A percentile compares a stretch with the other conserved stretches of the same genome.
Conservation (phyloP, 2,113 vertebrate genomes). For the human (Homo sapiens) region DNA sequence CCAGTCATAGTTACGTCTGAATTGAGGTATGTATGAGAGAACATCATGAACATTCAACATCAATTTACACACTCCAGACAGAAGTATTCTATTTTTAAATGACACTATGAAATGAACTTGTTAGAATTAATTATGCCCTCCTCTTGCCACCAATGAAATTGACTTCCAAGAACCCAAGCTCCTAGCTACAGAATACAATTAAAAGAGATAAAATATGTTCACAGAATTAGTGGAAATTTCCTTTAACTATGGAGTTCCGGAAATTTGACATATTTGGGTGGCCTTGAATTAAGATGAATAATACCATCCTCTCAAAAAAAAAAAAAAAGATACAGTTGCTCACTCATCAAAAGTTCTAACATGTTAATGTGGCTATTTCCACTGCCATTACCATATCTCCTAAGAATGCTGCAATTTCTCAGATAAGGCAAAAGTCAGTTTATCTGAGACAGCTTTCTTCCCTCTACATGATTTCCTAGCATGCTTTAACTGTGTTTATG, state of each 20-base stretch:
- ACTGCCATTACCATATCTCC: accelerated
- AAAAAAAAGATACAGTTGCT: background rate
- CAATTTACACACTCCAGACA: background rate
- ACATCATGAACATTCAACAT: accelerated
- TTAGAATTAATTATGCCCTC: background rate
- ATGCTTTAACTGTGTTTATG: background rate
- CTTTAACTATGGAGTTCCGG: background rate
- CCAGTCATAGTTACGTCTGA: background rate
- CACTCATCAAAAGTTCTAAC: background rate
- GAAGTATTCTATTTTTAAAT: background rate
- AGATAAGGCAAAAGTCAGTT: background rate
- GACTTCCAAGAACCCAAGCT: background rate
- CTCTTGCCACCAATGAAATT: background rate
- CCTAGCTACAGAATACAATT: background rate
- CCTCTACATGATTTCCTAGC: too few relatives aligned
- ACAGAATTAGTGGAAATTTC: background rate
- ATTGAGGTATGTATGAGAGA: background rate
- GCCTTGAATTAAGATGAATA: background rate
- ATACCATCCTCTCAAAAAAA: background rate
- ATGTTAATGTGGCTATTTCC: too few relatives aligned
- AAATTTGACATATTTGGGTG: background rate
- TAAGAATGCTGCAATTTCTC: background rate
- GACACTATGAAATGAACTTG: background rate
- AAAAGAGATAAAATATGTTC: background rate
- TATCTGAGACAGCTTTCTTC: background rate